Conservation (phyloP, 1,140 invertebrate species). For the Sinonovacula constricta region DNA sequence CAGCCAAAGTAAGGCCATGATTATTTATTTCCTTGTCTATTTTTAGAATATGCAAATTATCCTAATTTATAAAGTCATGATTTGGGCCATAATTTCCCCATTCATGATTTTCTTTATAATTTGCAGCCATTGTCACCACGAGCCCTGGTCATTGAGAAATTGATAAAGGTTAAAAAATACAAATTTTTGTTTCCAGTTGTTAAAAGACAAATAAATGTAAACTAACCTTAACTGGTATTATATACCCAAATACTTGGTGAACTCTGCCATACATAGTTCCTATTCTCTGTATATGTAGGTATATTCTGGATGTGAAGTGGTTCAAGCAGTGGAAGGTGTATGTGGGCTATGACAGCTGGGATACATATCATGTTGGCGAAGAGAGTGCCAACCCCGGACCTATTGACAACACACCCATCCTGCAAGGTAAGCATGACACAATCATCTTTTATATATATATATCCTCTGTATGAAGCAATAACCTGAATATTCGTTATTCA, state of each 20-base stretch:
- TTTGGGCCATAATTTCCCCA: not conserved
- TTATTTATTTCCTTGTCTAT: no score
- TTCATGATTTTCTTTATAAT: not conserved
- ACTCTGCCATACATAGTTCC: not conserved
- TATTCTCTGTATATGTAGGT: slow-evolving; percentile 73
- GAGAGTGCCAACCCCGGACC: slow-evolving; percentile 78
- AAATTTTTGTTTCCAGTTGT: not conserved
- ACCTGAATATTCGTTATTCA: no score
- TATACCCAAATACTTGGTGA: not conserved
- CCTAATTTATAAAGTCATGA: no score
- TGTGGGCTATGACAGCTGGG: slow-evolving; percentile 79
- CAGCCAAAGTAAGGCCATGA: no score
- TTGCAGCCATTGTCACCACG: not conserved
- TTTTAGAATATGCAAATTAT: no score
- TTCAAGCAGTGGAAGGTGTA: slow-evolving; percentile 81
- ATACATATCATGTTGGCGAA: slow-evolving; percentile 74
- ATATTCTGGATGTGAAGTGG: slow-evolving; percentile 80
- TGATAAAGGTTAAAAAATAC: not conserved
- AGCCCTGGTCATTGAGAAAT: not conserved
- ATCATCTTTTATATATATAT: no score
- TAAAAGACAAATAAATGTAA: no score
- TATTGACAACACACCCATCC: slow-evolving; percentile 78
- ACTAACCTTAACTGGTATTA: not conserved
- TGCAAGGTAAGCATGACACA: slow-evolving; percentile 28
- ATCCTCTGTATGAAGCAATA: no score